Evolutionary conservation across 2,888 invertebrate species (phyloP), one percentile per base, ranked within the genome.

Genomic region (Pristionchus mayeri): DNA sequence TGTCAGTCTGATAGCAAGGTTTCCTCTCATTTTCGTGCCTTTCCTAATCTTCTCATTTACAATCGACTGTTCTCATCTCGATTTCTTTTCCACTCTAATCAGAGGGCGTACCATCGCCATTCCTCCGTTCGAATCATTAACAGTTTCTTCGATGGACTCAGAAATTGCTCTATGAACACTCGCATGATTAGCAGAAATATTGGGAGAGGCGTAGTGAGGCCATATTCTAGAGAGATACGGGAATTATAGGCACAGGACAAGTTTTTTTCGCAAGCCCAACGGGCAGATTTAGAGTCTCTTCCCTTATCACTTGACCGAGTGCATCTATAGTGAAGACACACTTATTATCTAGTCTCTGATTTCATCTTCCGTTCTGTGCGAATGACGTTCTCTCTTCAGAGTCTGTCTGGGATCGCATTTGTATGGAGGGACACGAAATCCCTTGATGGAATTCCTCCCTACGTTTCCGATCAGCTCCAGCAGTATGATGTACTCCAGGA

Each of bases 401-500:
- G 27, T 54, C 44, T 81, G 13, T 37, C 81, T 4, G n/a, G 60
- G n/a, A 57, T 40, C 81, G 24, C 34, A 30, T 81, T 81, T 44
- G 24, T 81, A 16, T 81, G 81, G 81, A 81, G 40, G 30, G 57
- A 60, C 63, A 40, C 30, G 11, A 40, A 48, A 57, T 16, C 44
- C 2, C 44, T 44, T 18, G 18, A 21, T 21, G 30, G 21, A n/a
- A 16, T 34, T 50, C 57, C 81, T 3, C 11, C 86, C 13, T 90
- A 90, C 52, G 75, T 86, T 71, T 80, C 86, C 2, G 84, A 88
- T 21, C 90, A 90, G 90, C 24, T 90, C 11, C 90, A 90, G 18
- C 90, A 90, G 82, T 89, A 85, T 18, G 89, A 90, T 85, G 60
- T 90, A 24, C 85, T 90, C 37, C 85, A 89, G 89, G 67, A 40